Evolutionary conservation across 2,888 invertebrate species (phyloP).

Genomic region (Poecilobothrus nobilitatus): DNA sequence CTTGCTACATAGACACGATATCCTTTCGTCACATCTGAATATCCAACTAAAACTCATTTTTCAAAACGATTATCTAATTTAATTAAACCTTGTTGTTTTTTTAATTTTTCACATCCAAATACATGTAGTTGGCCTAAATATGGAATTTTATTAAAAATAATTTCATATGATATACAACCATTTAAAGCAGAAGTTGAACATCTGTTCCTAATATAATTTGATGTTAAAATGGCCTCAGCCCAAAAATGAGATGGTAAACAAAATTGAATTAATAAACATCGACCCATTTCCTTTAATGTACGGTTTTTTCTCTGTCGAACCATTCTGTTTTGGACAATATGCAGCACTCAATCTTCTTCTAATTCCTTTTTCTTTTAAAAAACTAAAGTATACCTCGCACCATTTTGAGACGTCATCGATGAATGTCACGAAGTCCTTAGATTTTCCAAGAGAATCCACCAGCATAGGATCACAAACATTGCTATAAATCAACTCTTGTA

Average conservation of each 20-base stretch:
- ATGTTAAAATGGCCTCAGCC: constrained; percentile 14
- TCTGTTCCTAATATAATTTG: background rate
- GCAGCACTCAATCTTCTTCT: constrained; percentile 2
- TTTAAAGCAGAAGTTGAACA: background rate
- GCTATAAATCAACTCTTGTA: background rate
- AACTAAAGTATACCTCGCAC: constrained; percentile 14
- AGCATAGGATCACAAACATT: background rate
- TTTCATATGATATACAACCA: no score
- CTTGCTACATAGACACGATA: no score
- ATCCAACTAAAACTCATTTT: no score
- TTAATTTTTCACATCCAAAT: no score
- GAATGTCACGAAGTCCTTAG: background rate
- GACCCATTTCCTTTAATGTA: constrained; percentile 23
- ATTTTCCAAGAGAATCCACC: background rate
- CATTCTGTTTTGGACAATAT: constrained; percentile 17
- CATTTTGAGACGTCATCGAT: background rate
- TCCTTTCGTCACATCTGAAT: no score
- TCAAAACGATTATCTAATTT: no score
- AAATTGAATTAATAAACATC: constrained; percentile 25
- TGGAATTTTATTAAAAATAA: no score
- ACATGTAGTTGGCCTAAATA: no score
- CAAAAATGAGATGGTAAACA: constrained; percentile 24
- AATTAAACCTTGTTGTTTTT: no score
- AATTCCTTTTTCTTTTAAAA: constrained; percentile 13
- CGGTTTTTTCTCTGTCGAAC: constrained; percentile 15